Conservation (phyloP, 2,113 vertebrate species). For the Illadopsis cleaveri region DNA sequence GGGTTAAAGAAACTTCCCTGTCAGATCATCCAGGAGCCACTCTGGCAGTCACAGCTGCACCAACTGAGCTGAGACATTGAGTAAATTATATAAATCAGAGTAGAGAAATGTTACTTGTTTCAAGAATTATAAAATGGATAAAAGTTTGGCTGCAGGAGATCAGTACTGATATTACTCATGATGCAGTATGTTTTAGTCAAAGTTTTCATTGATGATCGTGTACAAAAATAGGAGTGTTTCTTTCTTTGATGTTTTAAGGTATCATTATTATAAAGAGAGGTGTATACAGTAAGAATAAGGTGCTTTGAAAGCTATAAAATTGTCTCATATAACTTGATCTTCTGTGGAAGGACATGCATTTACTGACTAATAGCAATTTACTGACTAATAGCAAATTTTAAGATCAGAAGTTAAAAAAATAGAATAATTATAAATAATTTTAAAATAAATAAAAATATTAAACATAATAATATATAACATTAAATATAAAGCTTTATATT, state of each 20-base stretch:
- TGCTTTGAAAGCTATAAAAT: background rate
- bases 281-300: background rate
- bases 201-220: background rate
- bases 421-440: background rate
- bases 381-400: background rate
- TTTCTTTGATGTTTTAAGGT: background rate
- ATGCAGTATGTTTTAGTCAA: background rate
- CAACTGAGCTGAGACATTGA: too few species aligned
- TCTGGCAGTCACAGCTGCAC: background rate
- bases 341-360: background rate
- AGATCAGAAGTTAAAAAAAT: background rate
- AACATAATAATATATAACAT: background rate
- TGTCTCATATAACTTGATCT: background rate
- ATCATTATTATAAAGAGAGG: background rate
- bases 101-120: background rate
- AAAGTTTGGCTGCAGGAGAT: background rate
- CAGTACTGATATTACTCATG: background rate
- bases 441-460: background rate
- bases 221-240: background rate
- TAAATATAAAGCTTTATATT: background rate
- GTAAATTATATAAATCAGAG: background rate
- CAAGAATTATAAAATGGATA: background rate
- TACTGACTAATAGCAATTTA: background rate
- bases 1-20: too few species aligned
- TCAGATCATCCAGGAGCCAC: fast-evolving